Conservation (phyloP, 2,113 vertebrate genomes). For the Sander vitreus region DNA sequence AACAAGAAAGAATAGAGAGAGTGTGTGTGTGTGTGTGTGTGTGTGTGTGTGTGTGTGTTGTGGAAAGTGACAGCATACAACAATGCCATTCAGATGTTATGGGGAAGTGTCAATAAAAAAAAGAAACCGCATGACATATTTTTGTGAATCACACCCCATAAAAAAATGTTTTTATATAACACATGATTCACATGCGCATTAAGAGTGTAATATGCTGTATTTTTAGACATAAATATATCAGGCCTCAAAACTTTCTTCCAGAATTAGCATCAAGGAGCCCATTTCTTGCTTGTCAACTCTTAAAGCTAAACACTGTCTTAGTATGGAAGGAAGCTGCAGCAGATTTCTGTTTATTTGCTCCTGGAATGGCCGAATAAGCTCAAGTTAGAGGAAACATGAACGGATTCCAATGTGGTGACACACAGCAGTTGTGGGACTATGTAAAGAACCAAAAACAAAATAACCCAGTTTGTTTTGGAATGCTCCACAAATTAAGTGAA, state of each 20-base stretch:
- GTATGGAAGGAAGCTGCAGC: neutral
- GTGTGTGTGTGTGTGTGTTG: neutral
- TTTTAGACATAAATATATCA: neutral
- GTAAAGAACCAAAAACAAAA: neutral
- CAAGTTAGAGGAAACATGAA: conserved; percentile 8
- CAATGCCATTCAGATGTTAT: neutral
- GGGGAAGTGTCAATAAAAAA: neutral
- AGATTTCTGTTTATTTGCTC: conserved; percentile 25
- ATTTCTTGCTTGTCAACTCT: neutral
- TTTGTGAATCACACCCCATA: neutral
- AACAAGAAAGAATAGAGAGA: neutral
- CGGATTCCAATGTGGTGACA: conserved; percentile 27
- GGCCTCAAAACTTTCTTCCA: neutral
- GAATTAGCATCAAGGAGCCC: neutral
- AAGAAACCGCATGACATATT: neutral
- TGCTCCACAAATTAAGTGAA: neutral
- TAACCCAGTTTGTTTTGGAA: neutral
- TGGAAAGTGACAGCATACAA: neutral
- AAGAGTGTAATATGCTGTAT: neutral
- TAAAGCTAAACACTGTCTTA: neutral
- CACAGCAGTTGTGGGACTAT: neutral
- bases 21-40: neutral
- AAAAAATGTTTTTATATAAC: neutral
- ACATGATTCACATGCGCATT: neutral
- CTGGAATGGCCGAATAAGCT: neutral